A percentile compares a stretch with the other conserved stretches of the same genome.
phyloP scores from a whole-genome alignment of 2,888 invertebrate species.

The Loripinus fragilis region DNA sequence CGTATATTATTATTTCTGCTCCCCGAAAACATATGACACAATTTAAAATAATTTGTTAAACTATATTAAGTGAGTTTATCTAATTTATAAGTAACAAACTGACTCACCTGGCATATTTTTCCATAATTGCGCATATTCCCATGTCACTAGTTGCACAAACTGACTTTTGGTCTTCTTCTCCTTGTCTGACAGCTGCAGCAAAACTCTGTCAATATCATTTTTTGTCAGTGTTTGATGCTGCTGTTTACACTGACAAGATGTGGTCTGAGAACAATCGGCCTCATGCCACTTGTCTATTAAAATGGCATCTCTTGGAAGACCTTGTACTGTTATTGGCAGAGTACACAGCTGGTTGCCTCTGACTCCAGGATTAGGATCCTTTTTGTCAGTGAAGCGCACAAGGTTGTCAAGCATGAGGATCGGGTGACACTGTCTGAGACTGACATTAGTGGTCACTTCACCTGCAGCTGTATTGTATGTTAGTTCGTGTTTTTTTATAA shows the following conservation, averaged over 20 bases:
- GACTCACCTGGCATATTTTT: slow-evolving; percentile 33
- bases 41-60: too few species aligned
- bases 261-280: slow-evolving; percentile 29
- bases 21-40: too few species aligned
- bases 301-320: slow-evolving; percentile 35
- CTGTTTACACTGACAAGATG: slow-evolving; percentile 13
- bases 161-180: slow-evolving; percentile 2
- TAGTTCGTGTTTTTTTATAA: slow-evolving; percentile 31
- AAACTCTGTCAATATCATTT: background rate
- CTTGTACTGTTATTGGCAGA: slow-evolving; percentile 47
- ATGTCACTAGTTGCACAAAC: slow-evolving; percentile 39
- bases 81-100: too few species aligned
- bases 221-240: background rate
- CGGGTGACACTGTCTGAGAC: slow-evolving; percentile 31
- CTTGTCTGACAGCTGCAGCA: slow-evolving; percentile 12
- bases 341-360: slow-evolving; percentile 44
- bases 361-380: slow-evolving; percentile 16
- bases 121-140: slow-evolving; percentile 26
- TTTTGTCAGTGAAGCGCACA: slow-evolving; percentile 32
- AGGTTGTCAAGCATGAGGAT: slow-evolving; percentile 43
- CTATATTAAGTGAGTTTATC: too few species aligned
- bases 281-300: slow-evolving; percentile 42
- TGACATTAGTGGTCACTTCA: background rate
- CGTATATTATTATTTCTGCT: too few species aligned
- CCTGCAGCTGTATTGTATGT: slow-evolving; percentile 9